Conservation (phyloP, 2,797 vertebrate genomes). For the Ctenochaetus hawaiiensis region DNA sequence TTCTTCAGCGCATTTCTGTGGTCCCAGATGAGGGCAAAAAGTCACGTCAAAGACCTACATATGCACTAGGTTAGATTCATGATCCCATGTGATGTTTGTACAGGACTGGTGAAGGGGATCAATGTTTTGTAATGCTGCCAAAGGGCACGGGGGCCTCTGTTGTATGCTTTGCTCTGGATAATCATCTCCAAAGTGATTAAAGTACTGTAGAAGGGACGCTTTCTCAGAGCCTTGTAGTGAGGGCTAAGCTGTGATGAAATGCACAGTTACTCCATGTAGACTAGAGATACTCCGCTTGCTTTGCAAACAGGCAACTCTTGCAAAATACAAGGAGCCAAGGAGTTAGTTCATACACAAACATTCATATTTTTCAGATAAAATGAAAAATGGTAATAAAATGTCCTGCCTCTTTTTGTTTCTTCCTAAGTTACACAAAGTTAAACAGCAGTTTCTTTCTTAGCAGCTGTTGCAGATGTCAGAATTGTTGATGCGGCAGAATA, state of each 20-base stretch:
- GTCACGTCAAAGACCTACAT: conserved; percentile 55
- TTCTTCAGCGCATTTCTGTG: conserved; percentile 34
- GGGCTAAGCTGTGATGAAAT: conserved; percentile 54
- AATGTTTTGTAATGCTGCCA: conserved; percentile 62
- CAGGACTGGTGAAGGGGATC: conserved; percentile 68
- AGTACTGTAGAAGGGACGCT: conserved; percentile 50
- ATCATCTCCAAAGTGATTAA: conserved; percentile 79
- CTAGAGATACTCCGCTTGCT: too few relatives aligned
- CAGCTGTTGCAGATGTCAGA: too few relatives aligned
- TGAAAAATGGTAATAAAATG: too few relatives aligned
- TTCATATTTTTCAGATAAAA: too few relatives aligned
- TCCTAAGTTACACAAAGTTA: too few relatives aligned
- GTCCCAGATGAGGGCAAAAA: conserved; percentile 62
- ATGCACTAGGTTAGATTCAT: conserved; percentile 49
- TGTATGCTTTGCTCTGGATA: conserved; percentile 78
- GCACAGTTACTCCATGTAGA: conserved; percentile 23
- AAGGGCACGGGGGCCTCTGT: conserved; percentile 54
- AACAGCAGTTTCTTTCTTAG: too few relatives aligned
- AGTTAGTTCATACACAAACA: too few relatives aligned
- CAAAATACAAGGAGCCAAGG: too few relatives aligned
- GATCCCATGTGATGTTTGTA: conserved; percentile 75
- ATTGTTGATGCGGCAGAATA: too few relatives aligned
- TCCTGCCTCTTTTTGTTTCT: too few relatives aligned
- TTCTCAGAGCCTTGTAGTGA: conserved; percentile 44
- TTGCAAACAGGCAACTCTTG: too few relatives aligned